phyloP scores from a whole-genome alignment of 2,113 vertebrate species.

The Podiceps cristatus region DNA sequence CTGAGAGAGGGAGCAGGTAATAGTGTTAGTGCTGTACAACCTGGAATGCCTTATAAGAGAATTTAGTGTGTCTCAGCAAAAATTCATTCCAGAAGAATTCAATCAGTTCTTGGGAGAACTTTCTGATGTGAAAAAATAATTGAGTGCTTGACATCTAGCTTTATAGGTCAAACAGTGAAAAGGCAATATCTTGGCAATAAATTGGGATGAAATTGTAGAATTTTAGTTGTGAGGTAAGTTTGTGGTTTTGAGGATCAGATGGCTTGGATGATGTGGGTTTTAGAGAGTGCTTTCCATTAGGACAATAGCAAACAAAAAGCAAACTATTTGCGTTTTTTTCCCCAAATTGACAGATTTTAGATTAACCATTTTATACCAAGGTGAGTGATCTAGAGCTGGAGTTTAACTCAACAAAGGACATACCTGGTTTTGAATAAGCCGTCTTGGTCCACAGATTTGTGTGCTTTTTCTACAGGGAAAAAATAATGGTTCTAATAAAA shows the following conservation, averaged over 20 bases:
- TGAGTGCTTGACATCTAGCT: constrained; percentile 77
- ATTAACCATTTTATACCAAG: background rate
- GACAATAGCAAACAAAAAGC: background rate
- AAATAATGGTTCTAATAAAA: background rate
- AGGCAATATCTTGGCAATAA: constrained; percentile 73
- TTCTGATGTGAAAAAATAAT: constrained; percentile 76
- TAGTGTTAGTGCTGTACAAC: constrained; percentile 27
- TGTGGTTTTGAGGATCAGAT: constrained; percentile 37
- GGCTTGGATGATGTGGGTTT: constrained; percentile 34
- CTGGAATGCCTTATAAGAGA: background rate
- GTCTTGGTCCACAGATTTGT: fast-evolving
- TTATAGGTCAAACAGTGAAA: constrained; percentile 73
- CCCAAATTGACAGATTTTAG: background rate
- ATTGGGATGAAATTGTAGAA: constrained; percentile 68
- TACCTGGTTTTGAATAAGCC: background rate
- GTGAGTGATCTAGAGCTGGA: background rate
- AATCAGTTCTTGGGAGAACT: constrained; percentile 71
- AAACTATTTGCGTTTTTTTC: background rate
- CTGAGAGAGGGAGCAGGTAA: background rate
- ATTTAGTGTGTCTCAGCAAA: constrained; percentile 41
- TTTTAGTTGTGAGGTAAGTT: constrained; percentile 18
- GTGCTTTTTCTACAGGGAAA: background rate
- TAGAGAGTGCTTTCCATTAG: background rate
- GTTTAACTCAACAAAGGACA: background rate
- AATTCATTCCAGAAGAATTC: constrained; percentile 70